Evolutionary conservation across 1,140 invertebrate species (phyloP), one percentile per base, ranked within the genome.

Genomic region (Heliconius nattereri): DNA sequence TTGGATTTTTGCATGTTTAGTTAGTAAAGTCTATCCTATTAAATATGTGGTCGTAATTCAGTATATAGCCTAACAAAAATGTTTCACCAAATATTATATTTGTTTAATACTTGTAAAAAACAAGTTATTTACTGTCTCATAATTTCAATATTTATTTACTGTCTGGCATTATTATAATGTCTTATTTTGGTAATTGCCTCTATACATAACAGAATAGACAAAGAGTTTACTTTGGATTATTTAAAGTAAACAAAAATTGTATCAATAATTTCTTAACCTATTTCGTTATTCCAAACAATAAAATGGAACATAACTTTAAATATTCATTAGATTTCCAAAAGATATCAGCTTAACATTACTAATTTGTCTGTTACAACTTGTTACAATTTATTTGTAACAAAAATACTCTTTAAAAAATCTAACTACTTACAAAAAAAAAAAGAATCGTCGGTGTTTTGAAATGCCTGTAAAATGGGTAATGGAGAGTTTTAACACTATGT

Each of bases 271-370:
- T 29, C 11, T 29, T 66, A 66, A n/a, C 26, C 60, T 66, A 29
- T 26, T 66, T 66, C 26, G 60, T 66, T 66, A 66, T 66, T 66
- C 23, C 9, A n/a, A 66, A 66, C 26, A 66, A 66, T 13, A 29
- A 26, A 66, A 29, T 66, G 13, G 13, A 26, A 23, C 26, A 66
- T 66, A 66, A 66, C 26, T 66, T 29, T 66, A 66, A 66, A 66
- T 66, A 66, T 66, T 26, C 29, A 66, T 66, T 26, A 16, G 60
- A 66, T 66, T 66, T 29, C 23, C 26, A 66, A 66, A 66, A 66
- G 23, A 66, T 66, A 29, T 60, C n/a, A 60, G 9, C 0, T 60
- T 26, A 23, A 60, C 32, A 32, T 32, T 57, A 23, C 23, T 57
- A 57, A 9, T 23, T 57, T 29, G 57, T 26, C 23, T 66, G 3